Evolutionary conservation across 1,140 invertebrate species (phyloP), one percentile per base, ranked within the genome.

Genomic region (Drosophila pectinifera): DNA sequence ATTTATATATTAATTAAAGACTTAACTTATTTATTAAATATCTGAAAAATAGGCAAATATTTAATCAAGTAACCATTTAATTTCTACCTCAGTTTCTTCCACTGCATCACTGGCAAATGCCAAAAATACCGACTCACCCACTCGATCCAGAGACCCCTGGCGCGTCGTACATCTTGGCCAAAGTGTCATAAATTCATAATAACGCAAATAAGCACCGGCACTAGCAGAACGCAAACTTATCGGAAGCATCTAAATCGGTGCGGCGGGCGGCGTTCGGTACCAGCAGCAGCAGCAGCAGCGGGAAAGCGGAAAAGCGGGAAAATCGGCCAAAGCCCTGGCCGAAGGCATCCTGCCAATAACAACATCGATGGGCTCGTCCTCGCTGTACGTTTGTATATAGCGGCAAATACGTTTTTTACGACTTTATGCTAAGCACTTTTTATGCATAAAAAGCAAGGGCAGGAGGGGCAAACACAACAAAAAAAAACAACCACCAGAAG

Each of bases 121-220:
- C 18, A 41, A 54, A 61, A n/a, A 31, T 57, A 28, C 68, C 64
- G 26, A 31, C 24, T 48, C 67, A 70, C 49, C 67, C 67, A 70
- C 64, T 70, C 64, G 45, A 41, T 36, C 26, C 38, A 54, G 20
- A 36, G 48, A 36, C 46, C 31, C 70, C 36, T 24, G 46, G 22
- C 14, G 49, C 34, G 54, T 46, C 83, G 72, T 81, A 83, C 74
- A 75, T 79, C 45, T 56, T 49, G 63, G 36, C 26, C 43, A 78
- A 88, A 88, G 84, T 88, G 84, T 88, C 84, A 88, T 88, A 88
- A 88, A 88, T 88, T 88, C 84, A 88, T 88, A 88, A 88, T 89
- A 88, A 88, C 84, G 84, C 84, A 88, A 88, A 88, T 88, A 88
- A 88, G 84, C 84, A 83, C 73, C 84, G 75, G 73, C 51, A 74